Conservation (phyloP, 2,888 invertebrate species). For the Tipula helvola region DNA sequence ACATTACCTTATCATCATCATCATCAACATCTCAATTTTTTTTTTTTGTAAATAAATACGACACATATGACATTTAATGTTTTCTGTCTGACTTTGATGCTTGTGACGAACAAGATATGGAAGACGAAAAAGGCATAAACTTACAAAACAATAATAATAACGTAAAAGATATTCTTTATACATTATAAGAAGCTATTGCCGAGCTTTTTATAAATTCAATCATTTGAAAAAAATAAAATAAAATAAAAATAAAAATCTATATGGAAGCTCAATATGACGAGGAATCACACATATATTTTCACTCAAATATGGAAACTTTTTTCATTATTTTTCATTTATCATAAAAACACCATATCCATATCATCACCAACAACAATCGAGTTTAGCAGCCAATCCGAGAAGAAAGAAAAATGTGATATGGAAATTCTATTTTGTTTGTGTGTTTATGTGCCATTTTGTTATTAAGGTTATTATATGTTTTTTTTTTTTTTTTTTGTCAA, state of each 20-base stretch:
- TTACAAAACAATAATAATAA: background rate
- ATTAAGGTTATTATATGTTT: background rate
- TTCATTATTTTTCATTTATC: slow-evolving; percentile 4
- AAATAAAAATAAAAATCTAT: background rate
- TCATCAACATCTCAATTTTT: no score
- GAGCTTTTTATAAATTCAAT: background rate
- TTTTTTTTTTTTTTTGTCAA: background rate
- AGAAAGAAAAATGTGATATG: background rate
- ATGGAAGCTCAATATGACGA: background rate
- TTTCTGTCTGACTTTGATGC: background rate
- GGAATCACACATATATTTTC: background rate
- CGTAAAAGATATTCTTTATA: background rate
- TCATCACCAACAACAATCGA: background rate
- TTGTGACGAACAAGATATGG: background rate
- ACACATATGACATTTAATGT: background rate
- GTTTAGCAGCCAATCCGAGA: background rate
- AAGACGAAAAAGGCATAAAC: background rate
- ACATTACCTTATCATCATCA: no score
- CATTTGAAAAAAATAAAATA: background rate
- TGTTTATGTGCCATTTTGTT: slow-evolving; percentile 4
- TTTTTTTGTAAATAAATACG: background rate
- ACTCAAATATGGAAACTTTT: background rate
- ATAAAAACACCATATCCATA: background rate
- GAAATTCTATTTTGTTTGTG: background rate
- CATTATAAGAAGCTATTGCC: background rate